Conservation (phyloP, 35 echinoderm and acorn worm species). For the Hemicentrotus pulcherrimus region DNA sequence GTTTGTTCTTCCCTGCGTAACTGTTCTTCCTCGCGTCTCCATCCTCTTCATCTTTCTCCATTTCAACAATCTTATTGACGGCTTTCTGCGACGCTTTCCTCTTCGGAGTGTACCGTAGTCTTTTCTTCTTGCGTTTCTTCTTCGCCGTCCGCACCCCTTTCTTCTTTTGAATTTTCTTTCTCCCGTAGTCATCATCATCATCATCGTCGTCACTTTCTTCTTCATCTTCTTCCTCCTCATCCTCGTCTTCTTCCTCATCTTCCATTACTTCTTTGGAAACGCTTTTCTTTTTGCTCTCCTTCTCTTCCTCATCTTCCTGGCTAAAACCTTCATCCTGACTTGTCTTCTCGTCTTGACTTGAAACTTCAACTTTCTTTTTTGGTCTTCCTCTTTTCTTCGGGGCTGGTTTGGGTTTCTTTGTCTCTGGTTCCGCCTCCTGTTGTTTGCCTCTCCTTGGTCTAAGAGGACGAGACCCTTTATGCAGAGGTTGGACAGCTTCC, state of each 20-base stretch:
- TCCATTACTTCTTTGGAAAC: background rate
- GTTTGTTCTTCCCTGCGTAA: slow-evolving; percentile 33
- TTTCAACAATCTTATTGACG: slow-evolving; percentile 39
- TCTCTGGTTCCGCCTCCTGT: background rate
- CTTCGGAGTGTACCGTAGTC: slow-evolving; percentile 54
- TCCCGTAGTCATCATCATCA: background rate
- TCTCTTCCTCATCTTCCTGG: slow-evolving; percentile 40
- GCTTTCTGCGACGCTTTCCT: slow-evolving; percentile 64
- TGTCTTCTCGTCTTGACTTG: slow-evolving; percentile 45
- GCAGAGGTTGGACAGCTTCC: background rate
- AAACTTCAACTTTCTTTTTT: slow-evolving; percentile 3
- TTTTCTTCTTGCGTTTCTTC: slow-evolving; percentile 53
- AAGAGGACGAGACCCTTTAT: background rate
- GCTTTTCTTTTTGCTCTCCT: background rate
- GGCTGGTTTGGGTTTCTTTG: background rate
- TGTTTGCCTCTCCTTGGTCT: slow-evolving; percentile 1
- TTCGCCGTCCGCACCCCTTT: slow-evolving; percentile 15
- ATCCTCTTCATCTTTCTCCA: slow-evolving; percentile 69
- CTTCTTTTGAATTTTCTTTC: background rate
- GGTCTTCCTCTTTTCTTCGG: slow-evolving; percentile 19
- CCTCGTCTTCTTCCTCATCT: slow-evolving; percentile 30
- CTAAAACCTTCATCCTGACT: background rate
- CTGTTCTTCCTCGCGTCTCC: too few species aligned
- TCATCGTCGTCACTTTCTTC: slow-evolving; percentile 47
- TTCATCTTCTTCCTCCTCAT: slow-evolving; percentile 5